Base-by-base conservation (phyloP, 2,888 invertebrate species). In the Sarcophaga subvicina region DNA sequence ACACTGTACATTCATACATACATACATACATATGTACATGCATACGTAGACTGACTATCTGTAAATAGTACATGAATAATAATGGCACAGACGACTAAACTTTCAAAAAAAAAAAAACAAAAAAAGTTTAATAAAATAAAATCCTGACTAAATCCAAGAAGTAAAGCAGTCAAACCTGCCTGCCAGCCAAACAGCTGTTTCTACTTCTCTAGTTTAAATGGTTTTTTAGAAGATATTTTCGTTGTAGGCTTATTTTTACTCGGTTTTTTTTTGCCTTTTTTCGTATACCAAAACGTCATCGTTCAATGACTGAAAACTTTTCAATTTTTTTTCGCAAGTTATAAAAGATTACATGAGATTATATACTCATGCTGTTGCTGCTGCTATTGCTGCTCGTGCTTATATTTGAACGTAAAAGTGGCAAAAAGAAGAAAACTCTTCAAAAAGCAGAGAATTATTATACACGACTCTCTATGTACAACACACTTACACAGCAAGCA, bases 331-430 rank as follows among this genome's bases (percentile, higher is more conserved):
- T 83, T 80, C 59, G 75, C 71, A 76, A 80, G 60, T 80, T 85
- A 80, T 66, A 85, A 66, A 85, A 85, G 84, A 85, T 85, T 85
- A 80, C 80, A 80, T 72, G 84, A 70, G 75, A 84, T 84, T 80
- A 76, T 77, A 85, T 80, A 17, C 54, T 54, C 17, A 37, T 37
- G 37, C 37, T 37, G 37, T 10, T 37, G 37, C 37, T 37, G 37
- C 2, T 37, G 37, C 37, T 8, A 37, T 8, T 37, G 37, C 37
- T 37, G 37, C 37, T 37, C 37, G 37, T 37, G 37, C 10, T 37
- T 37, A 37, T 8, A 37, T 37, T 37, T 37, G 37, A 37, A 66
- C 37, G 37, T 37, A 37, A 37, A 37, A 37, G 37, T 37, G 37
- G 37, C 37, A 71, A 70, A 37, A 80, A 45, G 47, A 70, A 80